These are phyloP conservation scores for Pogoniulus pusillus DNA, from an alignment of 2,797 vertebrate species.

Conservation along the genomic window DNA sequence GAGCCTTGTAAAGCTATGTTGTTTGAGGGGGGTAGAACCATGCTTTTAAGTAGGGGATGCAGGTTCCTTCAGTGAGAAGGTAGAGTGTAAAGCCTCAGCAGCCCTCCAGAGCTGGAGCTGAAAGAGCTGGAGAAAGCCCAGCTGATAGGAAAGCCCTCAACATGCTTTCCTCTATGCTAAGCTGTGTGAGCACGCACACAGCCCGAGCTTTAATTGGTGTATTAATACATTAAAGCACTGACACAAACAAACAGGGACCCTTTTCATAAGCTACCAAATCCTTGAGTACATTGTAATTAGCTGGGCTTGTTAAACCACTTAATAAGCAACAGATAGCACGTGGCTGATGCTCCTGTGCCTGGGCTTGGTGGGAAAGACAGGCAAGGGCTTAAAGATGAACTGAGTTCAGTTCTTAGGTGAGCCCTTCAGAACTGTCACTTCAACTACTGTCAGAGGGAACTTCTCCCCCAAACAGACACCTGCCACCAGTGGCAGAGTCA, in stretches of 20 bases:
- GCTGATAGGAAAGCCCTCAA: background rate
- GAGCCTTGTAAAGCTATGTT: background rate
- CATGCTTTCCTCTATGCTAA: background rate
- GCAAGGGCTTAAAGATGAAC: background rate
- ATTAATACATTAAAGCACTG: constrained; percentile 43
- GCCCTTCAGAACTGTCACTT: background rate
- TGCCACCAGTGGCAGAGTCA: background rate
- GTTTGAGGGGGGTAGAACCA: background rate
- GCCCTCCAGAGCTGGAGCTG: background rate
- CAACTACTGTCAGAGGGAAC: background rate
- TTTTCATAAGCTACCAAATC: constrained; percentile 48
- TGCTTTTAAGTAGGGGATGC: background rate
- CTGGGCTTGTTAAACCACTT: constrained; percentile 41
- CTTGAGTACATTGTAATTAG: constrained; percentile 42
- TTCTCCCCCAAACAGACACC: background rate
- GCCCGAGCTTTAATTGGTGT: constrained; percentile 8
- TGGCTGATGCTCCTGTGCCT: background rate
- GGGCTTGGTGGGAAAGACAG: background rate
- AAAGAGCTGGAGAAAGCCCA: background rate
- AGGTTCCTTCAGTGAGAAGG: background rate
- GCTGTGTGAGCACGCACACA: background rate
- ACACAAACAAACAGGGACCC: constrained; percentile 48
- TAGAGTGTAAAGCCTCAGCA: background rate
- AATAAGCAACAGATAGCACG: constrained; percentile 17
- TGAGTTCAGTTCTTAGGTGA: background rate